Percentiles rank a stretch among this genome's conserved stretches.
Evolutionary conservation across 2,797 vertebrate genomes (phyloP).

Genomic region (Spatula clypeata): DNA sequence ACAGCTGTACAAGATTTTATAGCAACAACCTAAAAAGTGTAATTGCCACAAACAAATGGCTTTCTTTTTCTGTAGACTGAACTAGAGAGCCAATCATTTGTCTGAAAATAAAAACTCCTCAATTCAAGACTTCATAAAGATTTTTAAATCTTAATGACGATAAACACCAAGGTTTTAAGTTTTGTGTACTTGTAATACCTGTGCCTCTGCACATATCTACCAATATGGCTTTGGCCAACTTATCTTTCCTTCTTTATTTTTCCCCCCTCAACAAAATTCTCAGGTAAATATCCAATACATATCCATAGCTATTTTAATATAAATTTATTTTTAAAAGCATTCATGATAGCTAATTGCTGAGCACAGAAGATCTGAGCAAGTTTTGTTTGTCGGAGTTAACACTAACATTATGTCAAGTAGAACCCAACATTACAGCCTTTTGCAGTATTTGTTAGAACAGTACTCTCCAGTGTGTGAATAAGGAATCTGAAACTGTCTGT

Average conservation of each 20-base stretch:
- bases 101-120: background rate
- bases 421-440: background rate
- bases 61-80: background rate
- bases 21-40: background rate
- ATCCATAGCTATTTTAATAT: background rate
- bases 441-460: background rate
- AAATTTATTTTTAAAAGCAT: background rate
- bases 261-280: background rate
- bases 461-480: background rate
- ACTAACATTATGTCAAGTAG: background rate
- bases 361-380: background rate
- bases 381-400: background rate
- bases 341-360: background rate
- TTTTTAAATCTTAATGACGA: background rate
- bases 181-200: background rate
- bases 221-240: background rate
- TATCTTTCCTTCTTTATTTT: rapidly evolving
- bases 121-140: background rate
- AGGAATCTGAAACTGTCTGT: background rate
- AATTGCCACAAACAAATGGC: background rate
- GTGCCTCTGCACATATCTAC: background rate
- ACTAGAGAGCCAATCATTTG: background rate
- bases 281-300: background rate
- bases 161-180: background rate
- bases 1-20: background rate